These are phyloP conservation scores for Trissonchulus sp. DNA, from an alignment of 2,888 invertebrate genomes.

Conservation along the genomic window DNA sequence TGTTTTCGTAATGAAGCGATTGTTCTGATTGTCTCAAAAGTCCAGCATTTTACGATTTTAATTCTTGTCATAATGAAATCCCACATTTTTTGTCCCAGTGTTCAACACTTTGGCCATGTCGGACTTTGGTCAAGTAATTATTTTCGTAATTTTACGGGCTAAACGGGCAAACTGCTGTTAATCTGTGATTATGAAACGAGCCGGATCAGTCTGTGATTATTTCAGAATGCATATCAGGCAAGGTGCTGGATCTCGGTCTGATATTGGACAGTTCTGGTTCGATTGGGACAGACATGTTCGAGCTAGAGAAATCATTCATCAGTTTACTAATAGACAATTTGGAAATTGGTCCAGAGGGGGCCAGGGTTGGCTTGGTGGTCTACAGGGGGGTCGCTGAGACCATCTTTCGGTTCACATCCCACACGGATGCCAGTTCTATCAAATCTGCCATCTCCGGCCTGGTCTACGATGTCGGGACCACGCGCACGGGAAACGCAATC, in stretches of 20 bases:
- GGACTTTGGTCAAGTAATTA: too few species aligned
- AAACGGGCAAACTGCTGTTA: too few species aligned
- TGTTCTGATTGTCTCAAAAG: too few species aligned
- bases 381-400: constrained; percentile 50
- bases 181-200: too few species aligned
- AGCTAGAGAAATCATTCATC: constrained; percentile 46
- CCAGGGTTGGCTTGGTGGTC: constrained; percentile 51
- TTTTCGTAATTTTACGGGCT: too few species aligned
- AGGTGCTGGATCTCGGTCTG: constrained; percentile 52
- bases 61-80: too few species aligned
- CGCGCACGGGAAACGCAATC: constrained; percentile 48
- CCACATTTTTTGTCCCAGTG: too few species aligned
- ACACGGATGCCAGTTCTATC: constrained; percentile 37
- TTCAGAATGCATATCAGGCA: constrained; percentile 39
- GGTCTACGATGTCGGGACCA: constrained; percentile 46
- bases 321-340: constrained; percentile 48
- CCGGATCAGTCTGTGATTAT: too few species aligned
- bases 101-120: too few species aligned
- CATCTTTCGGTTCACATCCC: constrained; percentile 45
- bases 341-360: constrained; percentile 48
- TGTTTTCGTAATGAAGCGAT: too few species aligned
- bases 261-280: constrained; percentile 54
- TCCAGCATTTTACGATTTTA: too few species aligned
- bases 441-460: constrained; percentile 47
- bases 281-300: constrained; percentile 49